Percentiles rank a stretch among this genome's conserved stretches.
These are phyloP conservation scores for Craseonycteris thonglongyai DNA, from an alignment of 2,113 vertebrate species.

Conservation along the genomic window DNA sequence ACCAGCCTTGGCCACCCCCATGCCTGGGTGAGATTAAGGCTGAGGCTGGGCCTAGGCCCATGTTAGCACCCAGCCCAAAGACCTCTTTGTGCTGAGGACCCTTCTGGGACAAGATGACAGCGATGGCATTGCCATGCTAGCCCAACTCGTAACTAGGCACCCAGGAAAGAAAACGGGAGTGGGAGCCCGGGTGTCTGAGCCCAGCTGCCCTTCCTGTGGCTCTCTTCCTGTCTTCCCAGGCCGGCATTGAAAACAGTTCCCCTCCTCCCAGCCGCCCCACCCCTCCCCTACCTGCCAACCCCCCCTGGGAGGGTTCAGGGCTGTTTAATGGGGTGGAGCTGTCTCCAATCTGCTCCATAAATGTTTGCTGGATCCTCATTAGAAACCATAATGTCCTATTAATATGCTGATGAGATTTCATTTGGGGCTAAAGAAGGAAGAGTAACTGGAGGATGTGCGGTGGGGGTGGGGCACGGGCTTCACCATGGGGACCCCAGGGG, in stretches of 20 bases:
- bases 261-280: not conserved
- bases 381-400: slow-evolving; percentile 69
- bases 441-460: not conserved
- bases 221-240: not conserved
- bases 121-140: not conserved
- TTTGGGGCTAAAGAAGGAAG: slow-evolving; percentile 26
- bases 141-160: not conserved
- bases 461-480: not conserved
- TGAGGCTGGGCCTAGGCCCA: not conserved
- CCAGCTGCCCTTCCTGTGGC: not conserved
- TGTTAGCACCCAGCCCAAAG: not conserved
- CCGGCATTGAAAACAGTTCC: not conserved
- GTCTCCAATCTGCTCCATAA: slow-evolving; percentile 63
- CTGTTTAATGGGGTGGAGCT: slow-evolving; percentile 68
- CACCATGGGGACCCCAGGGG: not conserved
- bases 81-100: not conserved
- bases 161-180: not conserved
- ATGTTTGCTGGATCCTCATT: slow-evolving; percentile 68
- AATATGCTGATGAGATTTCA: slow-evolving; percentile 68
- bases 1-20: not conserved
- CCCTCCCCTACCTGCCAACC: not conserved
- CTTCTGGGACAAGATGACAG: not conserved
- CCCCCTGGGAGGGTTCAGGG: not conserved
- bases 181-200: not conserved
- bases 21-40: not conserved